phyloP scores from a whole-genome alignment of 1,140 invertebrate genomes.

The Lysiphlebus fabarum region DNA sequence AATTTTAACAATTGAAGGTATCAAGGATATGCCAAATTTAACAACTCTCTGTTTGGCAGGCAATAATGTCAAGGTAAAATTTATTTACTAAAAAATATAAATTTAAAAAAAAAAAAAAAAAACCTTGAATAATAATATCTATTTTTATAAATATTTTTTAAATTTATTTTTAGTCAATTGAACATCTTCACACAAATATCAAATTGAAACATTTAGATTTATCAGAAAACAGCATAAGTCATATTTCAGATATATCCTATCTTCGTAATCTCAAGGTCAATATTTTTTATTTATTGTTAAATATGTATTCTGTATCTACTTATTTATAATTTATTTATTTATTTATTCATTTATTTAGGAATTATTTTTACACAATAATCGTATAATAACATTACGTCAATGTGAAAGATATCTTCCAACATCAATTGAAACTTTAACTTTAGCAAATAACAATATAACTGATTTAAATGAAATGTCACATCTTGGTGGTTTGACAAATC shows the following conservation, averaged over 20 bases:
- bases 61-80: conserved; percentile 68
- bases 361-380: conserved; percentile 81
- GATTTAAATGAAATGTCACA: conserved; percentile 87
- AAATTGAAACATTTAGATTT: conserved; percentile 81
- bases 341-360: conserved; percentile 59
- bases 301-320: conserved; percentile 4
- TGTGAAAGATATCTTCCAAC: conserved; percentile 79
- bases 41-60: conserved; percentile 71
- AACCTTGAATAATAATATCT: background rate
- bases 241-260: conserved; percentile 79
- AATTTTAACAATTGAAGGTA: conserved; percentile 82
- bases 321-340: conserved; percentile 11
- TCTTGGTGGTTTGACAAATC: conserved; percentile 68
- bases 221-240: conserved; percentile 83
- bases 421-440: conserved; percentile 70
- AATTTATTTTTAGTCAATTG: conserved; percentile 66
- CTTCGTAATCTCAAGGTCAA: conserved; percentile 74
- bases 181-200: conserved; percentile 77
- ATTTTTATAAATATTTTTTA: conserved; percentile 12
- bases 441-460: conserved; percentile 79
- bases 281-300: background rate
- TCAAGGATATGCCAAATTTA: conserved; percentile 78
- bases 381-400: conserved; percentile 74
- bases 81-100: conserved; percentile 11
- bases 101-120: conserved; percentile 13